These are phyloP conservation scores for Muscicapa adusta DNA, from an alignment of 2,113 vertebrate genomes.

Conservation along the genomic window DNA sequence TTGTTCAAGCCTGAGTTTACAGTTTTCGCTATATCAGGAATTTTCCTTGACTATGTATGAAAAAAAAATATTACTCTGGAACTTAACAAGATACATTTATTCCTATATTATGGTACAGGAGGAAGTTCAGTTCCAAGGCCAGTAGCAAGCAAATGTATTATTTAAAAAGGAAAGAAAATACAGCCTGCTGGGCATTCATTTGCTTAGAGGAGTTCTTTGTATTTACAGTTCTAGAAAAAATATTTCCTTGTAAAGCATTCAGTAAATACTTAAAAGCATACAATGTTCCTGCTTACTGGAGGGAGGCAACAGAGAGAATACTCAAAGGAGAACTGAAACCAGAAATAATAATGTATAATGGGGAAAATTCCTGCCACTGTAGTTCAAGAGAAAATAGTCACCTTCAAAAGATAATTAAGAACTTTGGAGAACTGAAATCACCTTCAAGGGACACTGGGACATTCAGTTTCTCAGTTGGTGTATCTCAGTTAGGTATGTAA, in stretches of 20 bases:
- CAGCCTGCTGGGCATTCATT: constrained; percentile 13
- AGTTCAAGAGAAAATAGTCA: background rate
- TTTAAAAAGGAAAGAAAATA: constrained; percentile 34
- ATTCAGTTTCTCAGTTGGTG: background rate
- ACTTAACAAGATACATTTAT: background rate
- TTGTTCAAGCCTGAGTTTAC: background rate
- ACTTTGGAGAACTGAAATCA: background rate
- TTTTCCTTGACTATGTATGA: background rate
- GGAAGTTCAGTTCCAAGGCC: constrained; percentile 16
- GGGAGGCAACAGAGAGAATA: background rate
- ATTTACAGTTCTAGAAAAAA: constrained; percentile 15
- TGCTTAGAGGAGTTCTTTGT: constrained; percentile 17
- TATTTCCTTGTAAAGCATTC: background rate
- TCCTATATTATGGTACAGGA: background rate
- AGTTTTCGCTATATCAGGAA: background rate
- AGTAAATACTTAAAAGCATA: constrained; percentile 18
- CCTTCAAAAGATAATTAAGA: background rate
- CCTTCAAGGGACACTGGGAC: background rate
- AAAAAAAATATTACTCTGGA: background rate
- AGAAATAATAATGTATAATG: background rate
- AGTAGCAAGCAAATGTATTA: constrained; percentile 14
- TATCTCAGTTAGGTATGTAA: background rate
- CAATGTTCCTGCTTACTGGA: background rate
- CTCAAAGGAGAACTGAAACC: background rate
- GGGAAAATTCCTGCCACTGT: background rate